Base-by-base conservation (phyloP, 1,140 invertebrate species). In the Cataglyphis hispanica region DNA sequence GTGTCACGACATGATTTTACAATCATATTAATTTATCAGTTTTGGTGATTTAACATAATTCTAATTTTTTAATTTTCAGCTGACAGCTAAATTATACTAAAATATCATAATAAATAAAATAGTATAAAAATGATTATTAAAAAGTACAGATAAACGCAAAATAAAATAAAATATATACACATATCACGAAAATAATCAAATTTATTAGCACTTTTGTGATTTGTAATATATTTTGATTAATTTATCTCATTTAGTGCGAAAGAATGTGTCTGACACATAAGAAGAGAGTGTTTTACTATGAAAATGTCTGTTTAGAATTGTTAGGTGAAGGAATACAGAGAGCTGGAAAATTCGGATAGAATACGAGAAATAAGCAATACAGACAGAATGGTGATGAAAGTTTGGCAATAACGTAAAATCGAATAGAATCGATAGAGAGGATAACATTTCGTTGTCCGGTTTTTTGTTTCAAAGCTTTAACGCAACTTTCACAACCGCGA, bases 381-480 rank as follows among this genome's bases (percentile, higher is more conserved):
- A 53, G 37, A 37, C 13, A 61, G 43, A 83, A 64, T 63, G 27
- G 61, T 25, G 43, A 86, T 60, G 31, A 31, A 81, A 61, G 64
- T 83, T 83, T 19, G 78, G 53, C 53, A 83, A 56, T 66, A 56
- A 56, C 53, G 53, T 83, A 72, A 83, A 83, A 83, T 72, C 37
- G 53, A 72, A 70, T 67, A 67, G 37, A 69, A 74, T 74, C 70
- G 50, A 74, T 27, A 37, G 25, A 56, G 70, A 74, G 50, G 66
- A 72, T 81, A 81, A 67, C 60, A 70, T 83, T 69, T 70, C 78
- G 53, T 83, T 83, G 78, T 83, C 60, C 78, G 53, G 67, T 83
- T 83, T 83, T 83, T 67, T 83, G 53, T 83, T 83, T 83, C 67
- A 83, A 83, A 83, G 78, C 67, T 83, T 83, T 83, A 53, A 83